A percentile compares a stretch with the other conserved stretches of the same genome.
These are phyloP conservation scores for Sandelia bainsii DNA, from an alignment of 2,797 vertebrate genomes.

Conservation along the genomic window DNA sequence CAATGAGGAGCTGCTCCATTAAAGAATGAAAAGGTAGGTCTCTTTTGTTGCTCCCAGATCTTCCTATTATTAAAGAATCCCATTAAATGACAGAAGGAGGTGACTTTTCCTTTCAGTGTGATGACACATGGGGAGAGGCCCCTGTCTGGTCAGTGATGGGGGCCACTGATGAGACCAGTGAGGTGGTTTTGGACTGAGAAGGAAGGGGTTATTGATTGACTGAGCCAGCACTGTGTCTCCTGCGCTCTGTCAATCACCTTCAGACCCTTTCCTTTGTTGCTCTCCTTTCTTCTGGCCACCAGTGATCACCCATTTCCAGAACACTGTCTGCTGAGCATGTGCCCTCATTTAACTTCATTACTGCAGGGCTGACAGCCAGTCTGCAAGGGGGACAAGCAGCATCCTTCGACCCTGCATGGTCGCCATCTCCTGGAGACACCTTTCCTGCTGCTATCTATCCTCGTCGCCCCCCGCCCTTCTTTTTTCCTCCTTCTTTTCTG, in stretches of 20 bases:
- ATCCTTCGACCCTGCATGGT: constrained; percentile 64
- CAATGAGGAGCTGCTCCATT: constrained; percentile 65
- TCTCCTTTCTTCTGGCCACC: constrained; percentile 51
- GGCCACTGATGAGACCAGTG: constrained; percentile 55
- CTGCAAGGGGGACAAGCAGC: constrained; percentile 66
- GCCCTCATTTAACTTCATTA: constrained; percentile 87
- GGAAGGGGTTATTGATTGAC: constrained; percentile 82
- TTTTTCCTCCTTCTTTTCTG: constrained; percentile 35
- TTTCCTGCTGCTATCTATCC: constrained; percentile 62
- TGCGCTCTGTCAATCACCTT: constrained; percentile 76
- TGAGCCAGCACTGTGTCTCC: constrained; percentile 67
- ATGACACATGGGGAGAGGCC: constrained; percentile 76
- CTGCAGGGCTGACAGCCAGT: constrained; percentile 75
- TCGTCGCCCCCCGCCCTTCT: constrained; percentile 3
- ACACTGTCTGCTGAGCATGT: constrained; percentile 45
- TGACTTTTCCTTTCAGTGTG: constrained; percentile 85
- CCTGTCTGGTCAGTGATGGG: constrained; percentile 73
- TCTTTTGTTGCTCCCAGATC: constrained; percentile 74
- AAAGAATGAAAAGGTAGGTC: constrained; percentile 73
- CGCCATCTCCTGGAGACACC: constrained; percentile 65
- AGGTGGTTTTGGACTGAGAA: constrained; percentile 50
- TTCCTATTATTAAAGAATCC: constrained; percentile 80
- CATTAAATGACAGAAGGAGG: constrained; percentile 82
- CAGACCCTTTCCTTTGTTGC: constrained; percentile 55
- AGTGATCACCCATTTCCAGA: constrained; percentile 56